Evolutionary conservation across 2,888 invertebrate genomes (phyloP).

Genomic region (Melieria picta): DNA sequence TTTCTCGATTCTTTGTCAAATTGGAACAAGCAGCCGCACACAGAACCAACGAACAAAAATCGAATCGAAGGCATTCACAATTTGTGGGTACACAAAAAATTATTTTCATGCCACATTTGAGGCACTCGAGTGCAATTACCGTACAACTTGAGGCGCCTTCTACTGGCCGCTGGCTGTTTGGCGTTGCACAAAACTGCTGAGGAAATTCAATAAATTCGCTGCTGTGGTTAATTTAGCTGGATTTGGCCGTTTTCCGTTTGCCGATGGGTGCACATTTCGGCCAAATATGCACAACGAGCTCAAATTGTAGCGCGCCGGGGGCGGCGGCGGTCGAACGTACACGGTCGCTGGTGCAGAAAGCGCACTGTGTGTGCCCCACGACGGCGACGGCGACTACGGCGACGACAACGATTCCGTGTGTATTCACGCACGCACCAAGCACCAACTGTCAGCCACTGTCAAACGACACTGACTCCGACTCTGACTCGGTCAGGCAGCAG

Average conservation of each 20-base stretch:
- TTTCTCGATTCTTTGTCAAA: too few relatives aligned
- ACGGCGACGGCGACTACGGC: conserved; percentile 13
- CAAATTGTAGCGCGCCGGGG: neutral
- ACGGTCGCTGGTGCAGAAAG: neutral
- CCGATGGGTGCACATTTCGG: too few relatives aligned
- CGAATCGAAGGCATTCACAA: conserved; percentile 5
- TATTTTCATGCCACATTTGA: conserved; percentile 21
- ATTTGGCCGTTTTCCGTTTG: too few relatives aligned
- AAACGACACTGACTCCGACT: conserved; percentile 12
- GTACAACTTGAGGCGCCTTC: neutral
- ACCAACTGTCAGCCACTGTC: conserved; percentile 31
- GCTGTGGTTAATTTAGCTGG: too few relatives aligned
- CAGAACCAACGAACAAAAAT: neutral
- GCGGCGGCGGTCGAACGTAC: neutral
- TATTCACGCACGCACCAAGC: conserved; percentile 25
- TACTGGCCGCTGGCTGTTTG: too few relatives aligned
- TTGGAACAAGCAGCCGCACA: neutral
- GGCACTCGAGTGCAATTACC: conserved; percentile 13
- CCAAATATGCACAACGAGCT: too few relatives aligned
- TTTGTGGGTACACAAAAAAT: conserved; percentile 31
- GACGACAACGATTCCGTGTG: conserved; percentile 1
- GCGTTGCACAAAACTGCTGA: too few relatives aligned
- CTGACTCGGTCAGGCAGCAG: conserved; percentile 7
- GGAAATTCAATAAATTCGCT: too few relatives aligned
- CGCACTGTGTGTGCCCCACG: too few relatives aligned